Evolutionary conservation across 2,797 vertebrate genomes (phyloP).

Genomic region (Hypotaenidia philippensis): DNA sequence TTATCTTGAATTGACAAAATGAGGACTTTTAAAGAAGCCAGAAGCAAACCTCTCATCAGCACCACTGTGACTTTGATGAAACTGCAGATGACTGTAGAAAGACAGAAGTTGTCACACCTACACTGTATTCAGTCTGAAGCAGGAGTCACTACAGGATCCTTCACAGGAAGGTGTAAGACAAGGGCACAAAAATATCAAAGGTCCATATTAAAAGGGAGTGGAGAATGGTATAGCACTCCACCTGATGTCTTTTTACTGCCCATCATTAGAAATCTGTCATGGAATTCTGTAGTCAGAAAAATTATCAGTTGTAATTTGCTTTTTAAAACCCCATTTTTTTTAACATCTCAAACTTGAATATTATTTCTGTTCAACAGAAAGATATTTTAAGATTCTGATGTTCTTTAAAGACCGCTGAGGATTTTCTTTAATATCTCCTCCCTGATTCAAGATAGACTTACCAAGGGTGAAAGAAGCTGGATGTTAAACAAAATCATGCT

Average conservation of each 20-base stretch:
- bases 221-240: neutral
- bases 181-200: neutral
- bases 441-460: neutral
- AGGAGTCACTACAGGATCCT: neutral
- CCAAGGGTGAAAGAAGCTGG: neutral
- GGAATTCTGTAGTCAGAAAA: neutral
- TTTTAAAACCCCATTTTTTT: neutral
- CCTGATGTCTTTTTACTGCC: neutral
- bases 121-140: neutral
- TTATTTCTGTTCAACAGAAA: neutral
- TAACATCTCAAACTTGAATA: neutral
- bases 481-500: neutral
- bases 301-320: neutral
- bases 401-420: neutral
- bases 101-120: neutral
- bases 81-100: accelerated
- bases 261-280: neutral
- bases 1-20: neutral
- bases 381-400: neutral
- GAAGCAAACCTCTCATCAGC: neutral
- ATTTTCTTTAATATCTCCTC: neutral
- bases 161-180: neutral
- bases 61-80: neutral
- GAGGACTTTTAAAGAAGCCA: neutral
- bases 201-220: neutral